Conservation (phyloP, 64 coral and sea anemone genomes). For the Dendronephthya gigantea region DNA sequence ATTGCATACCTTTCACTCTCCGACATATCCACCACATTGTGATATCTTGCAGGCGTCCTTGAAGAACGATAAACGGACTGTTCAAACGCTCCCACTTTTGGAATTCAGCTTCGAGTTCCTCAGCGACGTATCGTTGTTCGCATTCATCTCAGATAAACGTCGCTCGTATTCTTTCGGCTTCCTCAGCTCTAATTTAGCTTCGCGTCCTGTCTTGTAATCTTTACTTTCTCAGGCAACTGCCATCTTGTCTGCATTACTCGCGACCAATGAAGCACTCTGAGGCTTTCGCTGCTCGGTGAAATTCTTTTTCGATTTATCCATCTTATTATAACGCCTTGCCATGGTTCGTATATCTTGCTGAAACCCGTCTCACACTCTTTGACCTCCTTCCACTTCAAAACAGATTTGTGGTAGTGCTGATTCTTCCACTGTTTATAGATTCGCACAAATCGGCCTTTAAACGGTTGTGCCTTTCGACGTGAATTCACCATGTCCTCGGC, state of each 20-base stretch:
- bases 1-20: conserved; percentile 9
- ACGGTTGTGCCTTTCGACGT: conserved; percentile 11
- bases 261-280: conserved; percentile 5
- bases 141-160: not conserved
- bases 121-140: not conserved
- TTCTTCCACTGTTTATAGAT: conserved; percentile 10
- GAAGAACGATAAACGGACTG: not conserved
- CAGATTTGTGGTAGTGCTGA: conserved; percentile 1
- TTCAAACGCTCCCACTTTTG: not conserved
- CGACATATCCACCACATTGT: not conserved
- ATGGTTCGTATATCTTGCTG: not conserved
- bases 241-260: conserved; percentile 15
- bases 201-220: not conserved
- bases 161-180: conserved; percentile 13
- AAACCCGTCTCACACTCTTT: conserved; percentile 4
- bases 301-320: conserved; percentile 5
- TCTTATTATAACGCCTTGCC: not conserved
- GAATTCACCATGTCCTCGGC: not conserved
- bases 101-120: not conserved
- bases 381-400: conserved; percentile 8
- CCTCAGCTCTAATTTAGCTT: not conserved
- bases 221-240: not conserved
- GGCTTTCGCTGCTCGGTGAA: conserved; percentile 6
- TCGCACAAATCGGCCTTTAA: conserved; percentile 12
- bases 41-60: conserved; percentile 4